These are phyloP conservation scores for Drosophila sp. DNA, from an alignment of 1,140 invertebrate genomes.

Conservation along the genomic window DNA sequence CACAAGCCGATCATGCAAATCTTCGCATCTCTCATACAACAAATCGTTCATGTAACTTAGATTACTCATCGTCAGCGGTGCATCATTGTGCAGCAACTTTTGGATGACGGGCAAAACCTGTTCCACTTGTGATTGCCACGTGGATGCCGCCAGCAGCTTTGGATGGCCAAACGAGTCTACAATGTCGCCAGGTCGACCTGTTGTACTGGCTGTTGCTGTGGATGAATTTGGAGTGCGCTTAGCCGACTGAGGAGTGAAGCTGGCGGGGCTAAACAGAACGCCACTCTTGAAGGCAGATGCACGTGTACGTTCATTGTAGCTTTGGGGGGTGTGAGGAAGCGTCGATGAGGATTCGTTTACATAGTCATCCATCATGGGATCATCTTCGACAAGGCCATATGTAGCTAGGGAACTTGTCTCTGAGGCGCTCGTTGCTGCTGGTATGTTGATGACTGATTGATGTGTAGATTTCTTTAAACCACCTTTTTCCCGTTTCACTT, in stretches of 20 bases:
- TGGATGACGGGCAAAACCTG: slow-evolving; percentile 56
- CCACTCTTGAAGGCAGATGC: slow-evolving; percentile 42
- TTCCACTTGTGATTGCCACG: slow-evolving; percentile 57
- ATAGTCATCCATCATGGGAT: slow-evolving; percentile 70
- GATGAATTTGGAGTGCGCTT: slow-evolving; percentile 25
- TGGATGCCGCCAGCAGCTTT: slow-evolving; percentile 49
- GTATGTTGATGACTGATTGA: slow-evolving; percentile 31
- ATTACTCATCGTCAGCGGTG: slow-evolving; percentile 48
- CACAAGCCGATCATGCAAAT: slow-evolving; percentile 55
- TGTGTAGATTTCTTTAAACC: slow-evolving; percentile 33
- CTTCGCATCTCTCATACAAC: slow-evolving; percentile 57
- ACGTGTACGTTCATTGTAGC: slow-evolving; percentile 27
- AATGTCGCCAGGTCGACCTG: slow-evolving; percentile 57
- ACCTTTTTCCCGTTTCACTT: slow-evolving; percentile 84
- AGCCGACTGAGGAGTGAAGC: slow-evolving; percentile 60
- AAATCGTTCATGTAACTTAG: slow-evolving; percentile 69
- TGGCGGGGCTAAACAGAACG: slow-evolving; percentile 62
- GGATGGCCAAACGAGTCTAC: slow-evolving; percentile 70
- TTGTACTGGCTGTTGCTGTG: not conserved
- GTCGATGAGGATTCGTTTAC: slow-evolving; percentile 40
- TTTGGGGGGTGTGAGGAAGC: slow-evolving; percentile 60
- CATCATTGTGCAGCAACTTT: slow-evolving; percentile 54
- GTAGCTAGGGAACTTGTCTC: slow-evolving; percentile 50
- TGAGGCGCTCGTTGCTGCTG: slow-evolving; percentile 4
- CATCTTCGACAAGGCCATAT: slow-evolving; percentile 60